Evolutionary conservation across 1,140 invertebrate species (phyloP).

Genomic region (Diprion similis): DNA sequence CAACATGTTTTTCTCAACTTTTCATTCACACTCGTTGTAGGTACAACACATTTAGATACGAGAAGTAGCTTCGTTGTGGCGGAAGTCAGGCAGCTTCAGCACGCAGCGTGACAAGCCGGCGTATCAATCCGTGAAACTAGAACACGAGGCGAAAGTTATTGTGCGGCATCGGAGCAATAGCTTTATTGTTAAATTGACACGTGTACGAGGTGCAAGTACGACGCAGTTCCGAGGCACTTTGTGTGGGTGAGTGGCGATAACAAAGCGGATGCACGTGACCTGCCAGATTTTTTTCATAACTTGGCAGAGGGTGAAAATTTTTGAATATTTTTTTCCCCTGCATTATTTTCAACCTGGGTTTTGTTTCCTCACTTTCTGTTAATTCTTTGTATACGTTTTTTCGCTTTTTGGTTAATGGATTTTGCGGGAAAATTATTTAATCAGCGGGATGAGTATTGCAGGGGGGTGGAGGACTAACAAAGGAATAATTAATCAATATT

Average conservation of each 20-base stretch:
- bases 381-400: too few relatives aligned
- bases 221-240: not conserved
- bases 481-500: not conserved
- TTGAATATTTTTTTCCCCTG: not conserved
- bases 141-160: not conserved
- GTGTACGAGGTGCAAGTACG: not conserved
- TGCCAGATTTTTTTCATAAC: not conserved
- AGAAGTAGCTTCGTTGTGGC: not conserved
- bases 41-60: not conserved
- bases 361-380: not conserved
- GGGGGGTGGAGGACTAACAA: too few relatives aligned
- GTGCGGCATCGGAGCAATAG: not conserved
- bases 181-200: conserved; percentile 4
- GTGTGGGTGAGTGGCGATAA: not conserved
- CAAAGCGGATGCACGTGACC: not conserved
- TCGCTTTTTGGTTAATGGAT: not conserved
- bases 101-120: not conserved
- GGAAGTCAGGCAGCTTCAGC: not conserved
- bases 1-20: not conserved
- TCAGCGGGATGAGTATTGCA: not conserved
- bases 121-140: not conserved
- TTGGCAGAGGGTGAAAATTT: not conserved
- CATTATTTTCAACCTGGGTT: not conserved
- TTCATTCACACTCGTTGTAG: not conserved
- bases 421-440: not conserved